Evolutionary conservation across 1,140 invertebrate species (phyloP), one percentile per base, ranked within the genome.

Genomic region (Pogonus chalceus): DNA sequence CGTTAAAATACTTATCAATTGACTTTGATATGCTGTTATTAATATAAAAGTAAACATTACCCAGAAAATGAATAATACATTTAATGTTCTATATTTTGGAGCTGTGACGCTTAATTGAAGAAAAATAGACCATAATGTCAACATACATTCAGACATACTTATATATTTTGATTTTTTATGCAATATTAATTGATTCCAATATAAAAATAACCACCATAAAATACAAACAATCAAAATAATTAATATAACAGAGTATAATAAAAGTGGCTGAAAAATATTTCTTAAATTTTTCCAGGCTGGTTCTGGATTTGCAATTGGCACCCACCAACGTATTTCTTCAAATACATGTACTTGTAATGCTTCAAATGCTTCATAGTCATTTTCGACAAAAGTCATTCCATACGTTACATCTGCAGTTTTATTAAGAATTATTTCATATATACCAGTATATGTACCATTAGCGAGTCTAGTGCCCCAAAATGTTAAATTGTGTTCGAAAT

Each of bases 351-450:
- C 18, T 12, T 4, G 4, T 12, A 3, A 12, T 10, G 7, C 7
- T 43, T 43, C 37, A 43, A 43, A 43, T 43, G 7, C 37, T 39
- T 52, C 20, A 4, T 22, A 39, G 1, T 12, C 37, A 35, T 39
- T 12, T 0, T 20, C 21, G 43, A 54, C 35, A 20, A 23, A 26
- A 37, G 20, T 37, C 22, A 35, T 22, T 1, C 57, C 57, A 23
- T 53, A 39, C 14, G 56, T 49, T 39, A 58, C 16, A 49, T 58
- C 54, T n/a, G 39, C 51, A 2, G 49, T 14, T 10, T 37, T 39
- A 12, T 43, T 3, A 3, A 43, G 18, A 18, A 43, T 14, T 7
- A 7, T 14, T 31, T 31, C 14, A 14, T 43, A 43, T 16, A 43
- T 43, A 18, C 18, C 18, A 4, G 37, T 12, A 43, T 12, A 12